Conservation (phyloP, 2,888 invertebrate genomes). For the Lysandra bellargus region DNA sequence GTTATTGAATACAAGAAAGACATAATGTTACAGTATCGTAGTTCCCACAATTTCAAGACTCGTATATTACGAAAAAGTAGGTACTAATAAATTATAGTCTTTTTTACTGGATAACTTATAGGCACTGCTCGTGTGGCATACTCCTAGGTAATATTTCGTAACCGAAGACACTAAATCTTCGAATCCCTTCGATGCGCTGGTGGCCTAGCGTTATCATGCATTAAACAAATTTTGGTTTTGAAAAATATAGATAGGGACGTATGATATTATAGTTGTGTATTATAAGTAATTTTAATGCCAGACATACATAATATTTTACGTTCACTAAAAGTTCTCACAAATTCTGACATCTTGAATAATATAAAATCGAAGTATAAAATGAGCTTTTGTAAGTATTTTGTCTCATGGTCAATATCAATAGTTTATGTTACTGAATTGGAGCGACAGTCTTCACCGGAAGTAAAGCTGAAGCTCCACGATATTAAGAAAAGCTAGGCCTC, state of each 20-base stretch:
- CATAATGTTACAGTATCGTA: background rate
- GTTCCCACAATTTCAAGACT: background rate
- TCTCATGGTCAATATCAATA: too few species aligned
- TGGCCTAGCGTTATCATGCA: background rate
- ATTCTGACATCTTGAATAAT: background rate
- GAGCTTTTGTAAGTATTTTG: too few species aligned
- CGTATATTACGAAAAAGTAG: background rate
- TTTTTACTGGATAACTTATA: background rate
- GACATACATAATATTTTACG: too few species aligned
- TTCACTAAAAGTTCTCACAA: background rate
- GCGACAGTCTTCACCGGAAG: background rate
- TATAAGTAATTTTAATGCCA: too few species aligned
- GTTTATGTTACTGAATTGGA: too few species aligned
- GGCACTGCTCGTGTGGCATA: background rate
- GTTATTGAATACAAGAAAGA: background rate
- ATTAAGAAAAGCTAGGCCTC: too few species aligned
- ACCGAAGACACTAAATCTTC: background rate
- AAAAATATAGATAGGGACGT: background rate
- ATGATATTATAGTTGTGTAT: background rate
- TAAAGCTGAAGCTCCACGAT: background rate
- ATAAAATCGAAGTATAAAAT: too few species aligned
- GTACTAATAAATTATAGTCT: background rate
- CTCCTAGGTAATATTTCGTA: conserved; percentile 9
- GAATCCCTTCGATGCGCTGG: background rate
- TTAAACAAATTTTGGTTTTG: background rate